Evolutionary conservation across 2,113 vertebrate genomes (phyloP), one percentile per base, ranked within the genome.

Genomic region (Bothrops jararaca): DNA sequence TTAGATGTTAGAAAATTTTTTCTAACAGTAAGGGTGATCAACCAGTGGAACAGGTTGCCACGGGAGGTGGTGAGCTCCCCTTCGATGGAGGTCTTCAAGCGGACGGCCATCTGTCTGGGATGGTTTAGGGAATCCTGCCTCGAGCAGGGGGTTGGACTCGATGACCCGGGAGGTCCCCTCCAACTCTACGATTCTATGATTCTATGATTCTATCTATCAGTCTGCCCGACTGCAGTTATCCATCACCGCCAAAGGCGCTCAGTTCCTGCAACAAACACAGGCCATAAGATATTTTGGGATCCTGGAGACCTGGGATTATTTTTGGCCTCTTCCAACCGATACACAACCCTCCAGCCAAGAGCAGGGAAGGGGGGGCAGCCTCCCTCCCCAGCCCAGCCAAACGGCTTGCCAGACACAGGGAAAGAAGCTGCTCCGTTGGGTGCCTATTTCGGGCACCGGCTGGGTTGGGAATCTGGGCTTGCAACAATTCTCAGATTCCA

Each of bases 401-500:
- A 45, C 29, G 13, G 1, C 52, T 52, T 5, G 42, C 45, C n/a
- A 58, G 69, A 60, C 12, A 22, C n/a, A 80, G n/a, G 69, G n/a
- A 6, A 20, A 39, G n/a, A 13, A 42, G 23, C 45, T 3, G 20
- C 45, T 39, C 6, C 12, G 11, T 22, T 58, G 54, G 69, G 90
- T 89, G 85, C 90, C 93, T 93, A 93, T 93, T 93, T 93, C 90
- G n/a, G 90, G 93, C 86, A 88, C 5, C 8, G 15, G 86, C 45
- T n/a, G 45, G 90, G 69, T 91, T 93, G 93, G 90, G 93, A 93
- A 93, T 85, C 90, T 24, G 64, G 90, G 54, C 86, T 53, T 4
- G 5, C 45, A 11, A 87, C 87, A 11, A 89, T 91, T 93, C 93
- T 93, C 93, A 93, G 90, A 93, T 93, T 93, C 93, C 93, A 91